A percentile compares a stretch with the other conserved stretches of the same genome.
Conservation (phyloP, 2,797 vertebrate genomes). For the Ptychadena robeensis region DNA sequence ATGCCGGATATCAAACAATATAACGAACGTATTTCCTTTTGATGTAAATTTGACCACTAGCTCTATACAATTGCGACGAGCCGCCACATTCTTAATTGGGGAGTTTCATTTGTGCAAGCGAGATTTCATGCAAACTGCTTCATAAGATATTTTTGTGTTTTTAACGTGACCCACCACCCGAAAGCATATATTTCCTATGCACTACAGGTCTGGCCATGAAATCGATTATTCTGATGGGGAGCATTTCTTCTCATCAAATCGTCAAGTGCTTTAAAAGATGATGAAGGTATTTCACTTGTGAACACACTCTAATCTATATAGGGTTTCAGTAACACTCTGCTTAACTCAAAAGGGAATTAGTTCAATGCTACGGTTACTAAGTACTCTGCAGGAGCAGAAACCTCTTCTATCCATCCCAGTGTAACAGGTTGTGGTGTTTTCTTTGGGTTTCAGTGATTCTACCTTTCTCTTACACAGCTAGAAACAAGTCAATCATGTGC, state of each 20-base stretch:
- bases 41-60: constrained; percentile 60
- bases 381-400: constrained; percentile 64
- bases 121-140: constrained; percentile 68
- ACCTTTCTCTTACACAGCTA: constrained; percentile 69
- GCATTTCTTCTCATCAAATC: constrained; percentile 53
- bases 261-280: constrained; percentile 51
- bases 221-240: constrained; percentile 48
- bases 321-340: neutral
- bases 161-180: constrained; percentile 70
- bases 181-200: constrained; percentile 70
- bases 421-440: constrained; percentile 47
- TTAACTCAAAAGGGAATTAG: constrained; percentile 51
- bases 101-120: constrained; percentile 22
- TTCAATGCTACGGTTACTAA: constrained; percentile 56
- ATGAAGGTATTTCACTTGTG: neutral
- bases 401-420: constrained; percentile 56
- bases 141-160: constrained; percentile 58
- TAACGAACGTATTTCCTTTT: constrained; percentile 74
- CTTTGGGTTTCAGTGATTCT: constrained; percentile 62
- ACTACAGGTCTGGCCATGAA: constrained; percentile 65
- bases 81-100: constrained; percentile 54
- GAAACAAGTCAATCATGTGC: constrained; percentile 66
- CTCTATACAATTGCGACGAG: constrained; percentile 65
- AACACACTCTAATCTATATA: constrained; percentile 9
- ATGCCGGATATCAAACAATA: constrained; percentile 97